Evolutionary conservation across 2,113 vertebrate genomes (phyloP).

Genomic region (Myrmecophaga tridactyla): DNA sequence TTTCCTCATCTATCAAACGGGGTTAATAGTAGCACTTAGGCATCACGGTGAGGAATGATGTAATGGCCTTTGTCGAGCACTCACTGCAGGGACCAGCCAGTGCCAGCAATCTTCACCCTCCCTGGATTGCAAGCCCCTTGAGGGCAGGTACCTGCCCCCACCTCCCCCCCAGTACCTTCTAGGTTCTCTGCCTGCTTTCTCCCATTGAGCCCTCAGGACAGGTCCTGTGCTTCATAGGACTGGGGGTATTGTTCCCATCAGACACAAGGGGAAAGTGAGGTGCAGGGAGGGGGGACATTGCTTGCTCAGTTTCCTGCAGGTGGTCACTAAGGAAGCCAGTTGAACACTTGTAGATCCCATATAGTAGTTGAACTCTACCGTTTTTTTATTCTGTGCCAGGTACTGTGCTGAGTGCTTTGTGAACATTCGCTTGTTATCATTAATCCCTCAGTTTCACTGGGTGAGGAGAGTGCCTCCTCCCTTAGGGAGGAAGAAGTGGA

Average conservation of each 20-base stretch:
- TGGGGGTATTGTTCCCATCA: neutral
- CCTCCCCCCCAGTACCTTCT: neutral
- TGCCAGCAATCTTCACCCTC: neutral
- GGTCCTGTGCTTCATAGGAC: neutral
- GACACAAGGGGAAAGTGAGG: neutral
- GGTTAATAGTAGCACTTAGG: neutral
- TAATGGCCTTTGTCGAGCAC: neutral
- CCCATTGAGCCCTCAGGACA: rapidly evolving
- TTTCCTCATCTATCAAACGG: neutral
- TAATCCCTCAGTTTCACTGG: neutral
- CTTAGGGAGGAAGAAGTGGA: neutral
- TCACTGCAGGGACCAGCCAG: neutral
- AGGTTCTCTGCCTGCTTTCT: neutral
- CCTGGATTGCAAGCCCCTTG: neutral
- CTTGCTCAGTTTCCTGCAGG: neutral
- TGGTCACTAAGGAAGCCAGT: neutral
- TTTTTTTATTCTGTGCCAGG: neutral
- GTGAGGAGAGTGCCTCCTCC: neutral
- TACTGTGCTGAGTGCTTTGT: neutral
- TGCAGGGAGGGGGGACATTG: neutral
- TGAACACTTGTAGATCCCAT: neutral
- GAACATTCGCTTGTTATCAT: neutral
- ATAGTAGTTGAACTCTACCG: neutral
- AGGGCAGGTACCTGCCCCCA: neutral
- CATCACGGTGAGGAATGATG: neutral